Evolutionary conservation across 2,888 invertebrate species (phyloP), one percentile per base, ranked within the genome.

Genomic region (Elegia similella): DNA sequence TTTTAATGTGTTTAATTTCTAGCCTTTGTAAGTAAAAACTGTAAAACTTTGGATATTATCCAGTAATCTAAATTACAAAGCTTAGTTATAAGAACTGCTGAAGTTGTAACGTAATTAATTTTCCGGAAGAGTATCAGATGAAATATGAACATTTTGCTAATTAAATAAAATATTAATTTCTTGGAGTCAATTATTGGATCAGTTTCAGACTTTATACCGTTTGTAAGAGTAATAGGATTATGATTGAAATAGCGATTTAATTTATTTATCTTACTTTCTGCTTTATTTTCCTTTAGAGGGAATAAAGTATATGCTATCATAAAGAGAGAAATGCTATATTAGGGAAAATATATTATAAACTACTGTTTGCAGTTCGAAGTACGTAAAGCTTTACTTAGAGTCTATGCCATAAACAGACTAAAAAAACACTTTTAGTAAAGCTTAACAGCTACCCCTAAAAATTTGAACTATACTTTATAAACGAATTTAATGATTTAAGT

Each of bases 21-120:
- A 6, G 15, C 16, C 53, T 56, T 53, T 56, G 15, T 46, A 53
- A 56, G 55, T 44, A 53, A 53, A 56, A 52, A 59, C 54, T 59
- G 56, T n/a, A 52, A 54, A 56, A 59, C 23, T 44, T 50, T 34
- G 12, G 12, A 34, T 34, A 34, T 50, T 50, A 8, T 8, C 1
- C 50, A 6, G 50, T 56, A 48, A 42, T 44, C 53, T 15, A 43
- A 54, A 54, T 54, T 55, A 29, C 47, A 38, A 34, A 29, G 42
- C 56, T 44, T 8, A 38, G 47, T 34, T 16, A 23, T 48, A 56
- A 56, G 56, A 62, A 52, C 55, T 29, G 48, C 42, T 16, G 34
- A 61, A 59, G 57, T 63, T 61, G 10, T 59, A 57, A 59, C 53
- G 42, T 48, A 59, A 61, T 59, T 61, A 58, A n/a, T n/a, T n/a